Conservation (phyloP, 1,140 invertebrate genomes). For the Palaemon carinicauda region DNA sequence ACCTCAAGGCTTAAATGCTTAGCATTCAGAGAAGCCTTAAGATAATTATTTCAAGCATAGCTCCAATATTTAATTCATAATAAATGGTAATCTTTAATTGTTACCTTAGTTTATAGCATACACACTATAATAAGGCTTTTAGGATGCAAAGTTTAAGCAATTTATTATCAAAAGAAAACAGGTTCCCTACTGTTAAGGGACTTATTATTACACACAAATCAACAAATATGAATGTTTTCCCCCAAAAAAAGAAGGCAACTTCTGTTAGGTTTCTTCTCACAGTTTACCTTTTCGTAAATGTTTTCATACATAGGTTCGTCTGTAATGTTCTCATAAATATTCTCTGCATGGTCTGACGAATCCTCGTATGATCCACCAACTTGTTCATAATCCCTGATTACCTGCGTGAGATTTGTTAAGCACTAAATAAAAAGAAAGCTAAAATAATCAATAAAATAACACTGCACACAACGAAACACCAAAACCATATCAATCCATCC, state of each 20-base stretch:
- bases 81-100: no score
- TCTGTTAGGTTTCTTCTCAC: not conserved
- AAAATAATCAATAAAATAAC: not conserved
- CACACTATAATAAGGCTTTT: no score
- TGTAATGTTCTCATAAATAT: constrained; percentile 45
- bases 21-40: no score
- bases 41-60: no score
- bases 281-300: constrained; percentile 50
- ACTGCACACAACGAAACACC: not conserved
- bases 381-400: constrained; percentile 49
- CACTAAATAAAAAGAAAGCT: not conserved
- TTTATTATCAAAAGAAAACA: no score
- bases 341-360: constrained; percentile 11
- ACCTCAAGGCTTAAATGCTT: no score
- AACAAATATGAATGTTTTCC: no score
- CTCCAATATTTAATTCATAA: no score
- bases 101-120: no score
- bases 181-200: no score
- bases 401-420: constrained; percentile 21
- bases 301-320: constrained; percentile 47
- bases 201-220: no score
- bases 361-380: constrained; percentile 23
- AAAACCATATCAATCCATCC: not conserved
- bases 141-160: no score
- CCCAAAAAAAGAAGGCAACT: not conserved